Evolutionary conservation across 1,140 invertebrate species (phyloP), one percentile per base, ranked within the genome.

Genomic region (Mercenaria mercenaria): DNA sequence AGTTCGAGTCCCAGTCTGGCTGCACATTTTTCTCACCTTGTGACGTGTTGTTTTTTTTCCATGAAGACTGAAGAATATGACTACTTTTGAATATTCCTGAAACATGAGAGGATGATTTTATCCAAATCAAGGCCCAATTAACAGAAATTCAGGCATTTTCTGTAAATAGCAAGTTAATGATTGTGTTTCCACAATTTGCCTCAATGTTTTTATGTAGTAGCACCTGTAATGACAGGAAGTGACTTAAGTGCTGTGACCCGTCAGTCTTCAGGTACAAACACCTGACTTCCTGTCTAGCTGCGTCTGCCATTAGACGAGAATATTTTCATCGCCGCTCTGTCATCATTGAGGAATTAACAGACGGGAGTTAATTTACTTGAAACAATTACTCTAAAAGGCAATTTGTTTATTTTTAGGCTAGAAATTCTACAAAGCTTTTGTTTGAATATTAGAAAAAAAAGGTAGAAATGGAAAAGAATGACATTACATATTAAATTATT

Each of bases 191-290:
- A 67, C 37, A 82, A 64, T 67, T 59, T 47, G 2, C 18, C 56
- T 64, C 39, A 26, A 26, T 79, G n/a, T 26, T 64, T 77, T 82
- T 37, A 82, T 43, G 37, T 59, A 10, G 32, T 20, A 32, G 80
- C 18, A 13, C 37, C 52, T 64, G 59, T 82, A 82, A 82, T 82
- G 52, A 82, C 56, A 82, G 80, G 80, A 82, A 82, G 52, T 43
- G 15, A 29, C 37, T 67, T 82, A 82, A 82, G 80, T 82, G 80
- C 80, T 82, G 56, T 67, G 61, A 61, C 56, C 80, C 37, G 37
- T 34, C 32, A 15, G 39, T 82, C 80, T 61, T 29, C 59, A 82
- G 80, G 80, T 82, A 82, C 56, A 37, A 82, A 26, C 23, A 82
- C 56, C 37, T 43, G 37, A 43, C 52, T 82, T 82, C 80, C 80